These are phyloP conservation scores for Sarotherodon lohbergeri DNA, from an alignment of 2,113 vertebrate species.

Conservation along the genomic window DNA sequence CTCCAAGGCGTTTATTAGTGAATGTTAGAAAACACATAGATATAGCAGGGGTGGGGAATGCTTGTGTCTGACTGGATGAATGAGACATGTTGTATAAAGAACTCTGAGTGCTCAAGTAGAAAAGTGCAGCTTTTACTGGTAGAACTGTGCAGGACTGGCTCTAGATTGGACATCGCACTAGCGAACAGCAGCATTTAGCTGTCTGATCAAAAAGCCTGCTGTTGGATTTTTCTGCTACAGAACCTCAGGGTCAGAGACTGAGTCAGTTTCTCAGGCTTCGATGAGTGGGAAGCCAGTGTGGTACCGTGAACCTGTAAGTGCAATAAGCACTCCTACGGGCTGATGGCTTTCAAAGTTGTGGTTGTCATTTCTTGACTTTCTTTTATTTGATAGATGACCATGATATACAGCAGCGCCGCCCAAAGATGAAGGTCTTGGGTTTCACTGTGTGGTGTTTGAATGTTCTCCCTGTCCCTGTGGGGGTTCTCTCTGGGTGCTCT, in stretches of 20 bases:
- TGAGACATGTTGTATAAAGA: neutral
- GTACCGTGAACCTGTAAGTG: neutral
- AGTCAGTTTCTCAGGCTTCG: neutral
- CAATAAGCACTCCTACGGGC: neutral
- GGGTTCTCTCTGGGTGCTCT: neutral
- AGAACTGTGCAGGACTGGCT: neutral
- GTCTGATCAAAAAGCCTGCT: neutral
- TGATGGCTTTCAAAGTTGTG: neutral
- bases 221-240: neutral
- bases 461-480: neutral
- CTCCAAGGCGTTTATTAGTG: neutral
- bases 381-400: neutral
- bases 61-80: neutral
- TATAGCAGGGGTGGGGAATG: neutral
- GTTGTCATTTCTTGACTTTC: neutral
- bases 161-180: neutral
- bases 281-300: neutral
- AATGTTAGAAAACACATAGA: neutral
- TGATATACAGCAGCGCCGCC: neutral
- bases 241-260: neutral
- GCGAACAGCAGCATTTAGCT: neutral
- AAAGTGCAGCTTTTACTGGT: neutral
- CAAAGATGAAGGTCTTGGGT: rapidly evolving
- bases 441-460: neutral
- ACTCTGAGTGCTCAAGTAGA: neutral